A percentile compares a stretch with the other conserved stretches of the same genome.
Evolutionary conservation across 2,888 invertebrate genomes (phyloP).

Genomic region (Cataglyphis albicans): DNA sequence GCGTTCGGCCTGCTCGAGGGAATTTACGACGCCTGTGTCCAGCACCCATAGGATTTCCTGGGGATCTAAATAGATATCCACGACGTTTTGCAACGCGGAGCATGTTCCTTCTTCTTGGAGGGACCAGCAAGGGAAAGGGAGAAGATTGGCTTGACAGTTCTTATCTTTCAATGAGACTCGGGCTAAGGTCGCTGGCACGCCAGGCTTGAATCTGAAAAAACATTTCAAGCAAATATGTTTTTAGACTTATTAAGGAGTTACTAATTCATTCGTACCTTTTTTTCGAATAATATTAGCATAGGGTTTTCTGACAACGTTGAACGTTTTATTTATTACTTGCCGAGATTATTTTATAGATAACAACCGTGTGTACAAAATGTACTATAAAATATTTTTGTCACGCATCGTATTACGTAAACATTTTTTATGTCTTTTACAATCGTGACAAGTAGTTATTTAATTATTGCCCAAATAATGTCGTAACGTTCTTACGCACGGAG

Average conservation of each 20-base stretch:
- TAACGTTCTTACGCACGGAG: background rate
- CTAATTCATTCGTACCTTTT: background rate
- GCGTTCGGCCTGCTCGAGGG: conserved; percentile 88
- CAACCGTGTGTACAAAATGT: background rate
- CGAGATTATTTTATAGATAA: background rate
- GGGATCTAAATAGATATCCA: conserved; percentile 89
- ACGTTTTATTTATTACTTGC: background rate
- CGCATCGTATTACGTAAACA: background rate
- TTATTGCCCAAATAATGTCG: background rate
- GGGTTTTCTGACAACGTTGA: too few relatives aligned
- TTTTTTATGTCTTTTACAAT: background rate
- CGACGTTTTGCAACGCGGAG: conserved; percentile 90
- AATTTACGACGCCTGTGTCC: conserved; percentile 88
- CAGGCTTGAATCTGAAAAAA: conserved; percentile 87
- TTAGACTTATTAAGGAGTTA: background rate
- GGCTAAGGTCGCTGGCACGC: conserved; percentile 89
- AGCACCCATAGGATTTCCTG: conserved; percentile 88
- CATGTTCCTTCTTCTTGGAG: conserved; percentile 91
- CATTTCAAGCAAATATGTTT: background rate
- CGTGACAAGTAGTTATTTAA: background rate
- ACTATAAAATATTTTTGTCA: background rate
- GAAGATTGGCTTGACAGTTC: conserved; percentile 87
- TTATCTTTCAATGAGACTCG: conserved; percentile 86
- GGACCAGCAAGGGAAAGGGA: conserved; percentile 90
- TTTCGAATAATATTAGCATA: background rate